These are phyloP conservation scores for Emydura subglobosa DNA, from an alignment of 2,113 vertebrate species.

Conservation along the genomic window DNA sequence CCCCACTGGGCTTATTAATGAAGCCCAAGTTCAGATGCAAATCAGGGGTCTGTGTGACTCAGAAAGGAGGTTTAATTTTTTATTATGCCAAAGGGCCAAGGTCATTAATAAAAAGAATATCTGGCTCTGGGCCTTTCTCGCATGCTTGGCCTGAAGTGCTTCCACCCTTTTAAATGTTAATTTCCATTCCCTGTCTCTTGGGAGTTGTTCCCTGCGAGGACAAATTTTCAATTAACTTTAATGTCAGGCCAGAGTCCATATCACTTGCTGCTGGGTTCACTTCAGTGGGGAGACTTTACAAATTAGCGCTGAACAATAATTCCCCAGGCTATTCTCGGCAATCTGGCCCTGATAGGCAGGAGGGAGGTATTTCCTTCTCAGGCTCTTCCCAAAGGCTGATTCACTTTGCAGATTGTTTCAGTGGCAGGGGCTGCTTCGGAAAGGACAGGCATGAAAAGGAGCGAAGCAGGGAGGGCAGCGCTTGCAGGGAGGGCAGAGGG, in stretches of 20 bases:
- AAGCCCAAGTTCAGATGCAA: constrained; percentile 21
- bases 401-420: not conserved
- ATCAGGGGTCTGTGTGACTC: not conserved
- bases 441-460: not conserved
- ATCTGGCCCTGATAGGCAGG: constrained; percentile 5
- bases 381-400: constrained; percentile 15
- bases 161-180: constrained; percentile 14
- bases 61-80: not conserved
- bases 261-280: constrained; percentile 36
- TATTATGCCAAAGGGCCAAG: not conserved
- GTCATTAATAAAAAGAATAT: not conserved
- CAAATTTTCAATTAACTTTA: constrained; percentile 57
- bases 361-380: constrained; percentile 45
- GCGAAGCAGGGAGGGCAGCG: not conserved
- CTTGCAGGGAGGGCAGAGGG: rapidly evolving
- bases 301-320: constrained; percentile 67
- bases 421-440: not conserved
- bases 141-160: not conserved
- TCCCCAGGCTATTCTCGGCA: constrained; percentile 65
- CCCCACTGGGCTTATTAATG: rapidly evolving
- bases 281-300: constrained; percentile 69
- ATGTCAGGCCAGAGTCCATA: constrained; percentile 48
- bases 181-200: not conserved
- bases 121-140: not conserved
- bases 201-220: not conserved